Evolutionary conservation across 2,113 vertebrate species (phyloP), one percentile per base, ranked within the genome.

Genomic region (Nerophis lumbriciformis): DNA sequence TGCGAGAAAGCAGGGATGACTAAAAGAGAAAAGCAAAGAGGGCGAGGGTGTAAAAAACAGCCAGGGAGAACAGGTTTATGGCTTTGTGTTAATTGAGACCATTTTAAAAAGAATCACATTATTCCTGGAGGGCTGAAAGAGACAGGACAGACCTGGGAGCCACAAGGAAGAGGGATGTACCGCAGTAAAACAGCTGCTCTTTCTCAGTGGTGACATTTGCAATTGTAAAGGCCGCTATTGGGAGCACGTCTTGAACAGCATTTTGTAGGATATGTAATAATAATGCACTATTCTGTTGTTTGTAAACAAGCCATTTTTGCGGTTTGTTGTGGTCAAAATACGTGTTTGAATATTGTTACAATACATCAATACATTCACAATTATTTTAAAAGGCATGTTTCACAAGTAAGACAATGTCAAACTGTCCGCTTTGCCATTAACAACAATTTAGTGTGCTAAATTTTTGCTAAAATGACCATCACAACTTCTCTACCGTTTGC

Each of bases 171-270:
- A 71, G 72, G 80, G 69, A 65, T 73, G 66, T 53, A 49, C 69
- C n/a, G 60, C 79, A 67, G 49, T 88, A 89, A 89, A 90, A 85
- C 77, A 88, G 80, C 71, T 88, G 80, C 72, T 76, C 65, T 65
- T 55, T 79, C 67, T 78, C 80, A 45, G 28, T 28, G 10, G 36
- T 8, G 7, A 63, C 39, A 70, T 67, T 59, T 69, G 44, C 53
- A 60, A 6, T 19, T 57, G 50, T 60, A 73, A 66, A 71, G 13
- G 21, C 63, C 11, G 35, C 16, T 37, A 16, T 55, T 38, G 37
- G 36, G 11, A 8, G 11, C 5, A 9, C 10, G 8, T 42, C 39
- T 9, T 42, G 4, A 42, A 42, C 39, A 42, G 39, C 39, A 9
- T 42, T 42, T 42, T 9, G 39, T 42, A 9, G 39, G 39, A 42